Conservation (phyloP, 2,888 invertebrate genomes). For the Dendrolimus houi region DNA sequence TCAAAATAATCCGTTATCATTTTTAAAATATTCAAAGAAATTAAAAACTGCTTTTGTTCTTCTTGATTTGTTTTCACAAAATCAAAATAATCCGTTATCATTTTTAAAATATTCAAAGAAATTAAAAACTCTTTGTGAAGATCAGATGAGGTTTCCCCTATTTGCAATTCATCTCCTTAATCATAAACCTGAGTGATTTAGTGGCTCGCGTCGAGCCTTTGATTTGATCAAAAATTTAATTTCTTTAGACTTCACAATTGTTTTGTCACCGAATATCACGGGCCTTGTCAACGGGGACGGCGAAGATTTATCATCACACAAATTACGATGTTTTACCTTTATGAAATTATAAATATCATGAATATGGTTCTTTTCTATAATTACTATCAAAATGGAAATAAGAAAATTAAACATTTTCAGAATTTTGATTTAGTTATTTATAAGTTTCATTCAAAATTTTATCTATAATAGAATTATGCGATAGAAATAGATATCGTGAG, state of each 20-base stretch:
- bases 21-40: neutral
- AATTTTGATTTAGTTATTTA: too few relatives aligned
- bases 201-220: conserved; percentile 12
- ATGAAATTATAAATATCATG: too few relatives aligned
- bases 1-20: neutral
- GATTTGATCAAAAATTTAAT: conserved; percentile 15
- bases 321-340: too few relatives aligned
- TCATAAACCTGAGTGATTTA: conserved; percentile 22
- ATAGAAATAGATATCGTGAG: too few relatives aligned
- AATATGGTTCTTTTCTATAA: too few relatives aligned
- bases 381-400: too few relatives aligned
- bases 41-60: neutral
- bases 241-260: conserved; percentile 8
- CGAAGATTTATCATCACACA: too few relatives aligned
- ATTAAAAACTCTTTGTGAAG: conserved; percentile 8
- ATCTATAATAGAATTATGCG: too few relatives aligned
- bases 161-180: conserved; percentile 31
- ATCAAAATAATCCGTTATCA: neutral
- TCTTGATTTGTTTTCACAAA: neutral
- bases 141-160: conserved; percentile 10
- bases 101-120: neutral
- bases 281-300: too few relatives aligned
- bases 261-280: neutral
- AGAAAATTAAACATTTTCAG: too few relatives aligned
- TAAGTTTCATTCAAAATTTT: too few relatives aligned